A percentile compares a stretch with the other conserved stretches of the same genome.
These are phyloP conservation scores for Podarcis siculus DNA, from an alignment of 2,797 vertebrate genomes.

Conservation along the genomic window DNA sequence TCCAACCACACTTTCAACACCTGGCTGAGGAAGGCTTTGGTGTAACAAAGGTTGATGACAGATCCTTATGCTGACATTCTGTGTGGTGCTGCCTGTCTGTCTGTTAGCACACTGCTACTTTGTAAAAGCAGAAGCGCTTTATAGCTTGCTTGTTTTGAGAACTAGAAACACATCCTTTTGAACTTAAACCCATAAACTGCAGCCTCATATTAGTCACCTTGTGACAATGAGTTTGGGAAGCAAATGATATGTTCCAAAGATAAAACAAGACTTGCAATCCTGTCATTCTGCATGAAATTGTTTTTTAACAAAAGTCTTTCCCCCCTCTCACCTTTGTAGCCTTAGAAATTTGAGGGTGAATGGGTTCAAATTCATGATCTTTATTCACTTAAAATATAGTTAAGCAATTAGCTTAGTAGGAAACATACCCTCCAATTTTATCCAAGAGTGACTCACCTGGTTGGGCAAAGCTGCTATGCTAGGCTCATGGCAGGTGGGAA, in stretches of 20 bases:
- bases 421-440: background rate
- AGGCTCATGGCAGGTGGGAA: no score
- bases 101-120: conserved; percentile 64
- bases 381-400: background rate
- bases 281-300: background rate
- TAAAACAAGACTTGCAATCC: background rate
- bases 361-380: background rate
- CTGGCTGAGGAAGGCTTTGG: conserved; percentile 80
- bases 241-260: background rate
- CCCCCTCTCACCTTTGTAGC: background rate
- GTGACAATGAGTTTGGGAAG: background rate
- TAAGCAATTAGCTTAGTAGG: background rate
- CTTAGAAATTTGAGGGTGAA: background rate
- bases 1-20: conserved; percentile 88
- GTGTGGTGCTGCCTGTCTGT: conserved; percentile 78
- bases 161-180: conserved; percentile 36
- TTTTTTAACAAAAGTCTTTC: background rate
- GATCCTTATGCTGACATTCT: conserved; percentile 76
- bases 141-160: conserved; percentile 63
- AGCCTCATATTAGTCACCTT: background rate
- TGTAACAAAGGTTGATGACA: conserved; percentile 83
- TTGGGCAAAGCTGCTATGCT: no score
- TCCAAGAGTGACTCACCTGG: no score
- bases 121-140: conserved; percentile 48
- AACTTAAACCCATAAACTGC: conserved; percentile 5